These are phyloP conservation scores for Nymphalis io DNA, from an alignment of 1,140 invertebrate genomes.

Conservation along the genomic window DNA sequence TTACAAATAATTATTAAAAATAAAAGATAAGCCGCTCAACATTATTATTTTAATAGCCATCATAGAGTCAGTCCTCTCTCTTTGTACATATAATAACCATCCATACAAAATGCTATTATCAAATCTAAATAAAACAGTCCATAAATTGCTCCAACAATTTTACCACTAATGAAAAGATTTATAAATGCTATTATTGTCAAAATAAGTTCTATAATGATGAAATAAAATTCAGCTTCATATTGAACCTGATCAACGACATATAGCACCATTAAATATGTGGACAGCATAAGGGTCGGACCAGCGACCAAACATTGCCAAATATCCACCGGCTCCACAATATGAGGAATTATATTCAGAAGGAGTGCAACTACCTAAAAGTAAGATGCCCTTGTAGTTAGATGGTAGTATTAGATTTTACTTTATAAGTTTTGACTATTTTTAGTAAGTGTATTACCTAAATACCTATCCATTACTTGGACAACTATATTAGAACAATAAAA, in stretches of 20 bases:
- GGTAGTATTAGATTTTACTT: too few species aligned
- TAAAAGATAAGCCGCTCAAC: conserved; percentile 11
- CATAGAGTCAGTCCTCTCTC: conserved; percentile 61
- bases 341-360: conserved; percentile 68
- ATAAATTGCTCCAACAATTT: conserved; percentile 64
- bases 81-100: conserved; percentile 61
- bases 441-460: too few species aligned
- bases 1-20: background rate
- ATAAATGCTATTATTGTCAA: conserved; percentile 54
- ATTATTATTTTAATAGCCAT: conserved; percentile 45
- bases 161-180: conserved; percentile 51
- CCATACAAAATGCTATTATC: conserved; percentile 64
- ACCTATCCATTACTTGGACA: background rate
- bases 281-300: conserved; percentile 66
- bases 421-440: too few species aligned
- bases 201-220: conserved; percentile 57
- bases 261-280: conserved; percentile 61
- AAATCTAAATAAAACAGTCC: conserved; percentile 70
- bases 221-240: conserved; percentile 68
- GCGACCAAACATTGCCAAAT: conserved; percentile 59
- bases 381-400: conserved; percentile 40
- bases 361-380: conserved; percentile 76
- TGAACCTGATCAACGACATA: conserved; percentile 71
- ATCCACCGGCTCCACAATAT: conserved; percentile 67
- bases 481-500: conserved; percentile 31